Evolutionary conservation across 2,113 vertebrate species (phyloP), one percentile per base, ranked within the genome.

Genomic region (Collichthys lucidus): DNA sequence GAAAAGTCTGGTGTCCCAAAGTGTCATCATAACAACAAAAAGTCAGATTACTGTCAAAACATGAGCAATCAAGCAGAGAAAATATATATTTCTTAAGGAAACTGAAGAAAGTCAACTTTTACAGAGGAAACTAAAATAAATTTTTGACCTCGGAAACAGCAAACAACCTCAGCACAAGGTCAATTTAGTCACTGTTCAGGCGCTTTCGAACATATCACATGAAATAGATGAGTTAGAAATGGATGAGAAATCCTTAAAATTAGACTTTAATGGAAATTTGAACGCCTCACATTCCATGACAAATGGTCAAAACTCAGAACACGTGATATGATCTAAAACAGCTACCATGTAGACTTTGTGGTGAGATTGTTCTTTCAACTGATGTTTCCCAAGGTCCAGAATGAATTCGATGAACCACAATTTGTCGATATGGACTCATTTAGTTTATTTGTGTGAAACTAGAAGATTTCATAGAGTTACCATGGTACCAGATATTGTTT

Each of bases 31-130:
- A 17, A 47, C 19, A 17, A 16, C 29, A 49, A 42, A 2, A 74
- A 77, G 20, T 64, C 19, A n/a, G 12, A 78, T 73, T 67, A 74
- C n/a, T 55, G 55, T 60, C n/a, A 52, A 49, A 84, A n/a, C 26
- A 0, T 0, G 19, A 57, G 22, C 53, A 16, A 22, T 68, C 19
- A 64, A 44, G 12, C 52, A 52, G 2, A 12, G 29, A 22, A 55
- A 55, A n/a, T 11, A 10, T 53, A 10, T 22, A 22, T 55, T 50
- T 52, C 19, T 9, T 20, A 3, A 20, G 50, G 50, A 17, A 5
- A 19, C 47, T 50, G 16, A 1, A 49, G 46, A 49, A 49, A 16
- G 20, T 22, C 53, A 55, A 24, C 53, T 22, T 55, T 11, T 55
- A 52, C 49, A 9, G n/a, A 22, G 53, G n/a, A 55, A 3, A 40